These are phyloP conservation scores for Cataglyphis livida DNA, from an alignment of 2,888 invertebrate species.

Conservation along the genomic window DNA sequence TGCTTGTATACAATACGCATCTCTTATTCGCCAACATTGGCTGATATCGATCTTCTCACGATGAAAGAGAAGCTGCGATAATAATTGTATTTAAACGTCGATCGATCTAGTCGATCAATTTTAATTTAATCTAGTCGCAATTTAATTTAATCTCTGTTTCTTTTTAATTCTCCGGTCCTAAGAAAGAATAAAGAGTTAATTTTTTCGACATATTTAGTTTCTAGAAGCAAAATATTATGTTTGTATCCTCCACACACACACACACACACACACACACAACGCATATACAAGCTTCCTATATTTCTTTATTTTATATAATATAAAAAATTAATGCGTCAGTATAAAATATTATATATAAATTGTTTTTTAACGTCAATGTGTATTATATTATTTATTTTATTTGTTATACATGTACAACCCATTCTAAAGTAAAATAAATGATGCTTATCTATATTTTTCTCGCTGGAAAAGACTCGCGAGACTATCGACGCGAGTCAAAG, in stretches of 20 bases:
- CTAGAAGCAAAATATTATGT: background rate
- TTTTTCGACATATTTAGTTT: background rate
- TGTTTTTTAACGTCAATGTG: background rate
- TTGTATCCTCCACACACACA: background rate
- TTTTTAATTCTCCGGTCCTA: background rate
- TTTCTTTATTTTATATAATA: background rate
- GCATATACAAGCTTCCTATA: background rate
- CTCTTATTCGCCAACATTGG: constrained; percentile 5
- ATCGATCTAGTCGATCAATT: background rate
- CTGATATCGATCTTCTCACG: constrained; percentile 14
- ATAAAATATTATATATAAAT: background rate
- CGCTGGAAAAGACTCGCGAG: constrained; percentile 7
- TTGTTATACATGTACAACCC: background rate
- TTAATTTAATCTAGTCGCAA: too few species aligned
- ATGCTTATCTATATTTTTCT: background rate
- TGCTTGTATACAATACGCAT: background rate
- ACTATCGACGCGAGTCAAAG: constrained; percentile 40
- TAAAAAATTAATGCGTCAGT: background rate
- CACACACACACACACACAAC: too few species aligned
- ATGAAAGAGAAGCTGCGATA: background rate
- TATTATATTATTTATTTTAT: background rate
- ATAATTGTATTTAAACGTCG: background rate
- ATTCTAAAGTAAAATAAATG: constrained; percentile 11
- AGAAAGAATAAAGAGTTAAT: background rate
- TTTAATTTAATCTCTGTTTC: constrained; percentile 6